These are phyloP conservation scores for Acanthosepion lycidas DNA, from an alignment of 2,888 invertebrate species.

Conservation along the genomic window DNA sequence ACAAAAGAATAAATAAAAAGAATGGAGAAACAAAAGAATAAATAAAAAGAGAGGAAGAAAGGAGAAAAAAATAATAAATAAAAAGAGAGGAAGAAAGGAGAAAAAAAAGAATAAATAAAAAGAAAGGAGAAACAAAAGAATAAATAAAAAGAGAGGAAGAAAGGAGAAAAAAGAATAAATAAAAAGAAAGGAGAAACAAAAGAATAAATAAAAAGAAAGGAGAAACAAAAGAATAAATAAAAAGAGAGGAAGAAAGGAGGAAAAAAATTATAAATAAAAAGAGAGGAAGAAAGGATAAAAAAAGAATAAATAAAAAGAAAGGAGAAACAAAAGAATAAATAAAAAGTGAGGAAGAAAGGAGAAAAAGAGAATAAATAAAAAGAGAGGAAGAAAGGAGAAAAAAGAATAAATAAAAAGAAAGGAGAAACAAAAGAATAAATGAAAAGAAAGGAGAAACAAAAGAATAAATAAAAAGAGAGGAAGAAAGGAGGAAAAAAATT, in stretches of 20 bases:
- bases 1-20: too few species aligned
- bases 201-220: not conserved
- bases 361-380: not conserved
- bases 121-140: too few species aligned
- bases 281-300: not conserved
- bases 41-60: too few species aligned
- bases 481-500: too few species aligned
- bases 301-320: not conserved
- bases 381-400: not conserved
- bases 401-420: not conserved
- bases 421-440: not conserved
- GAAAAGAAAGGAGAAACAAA: not conserved
- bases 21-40: too few species aligned
- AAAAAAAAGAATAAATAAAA: too few species aligned
- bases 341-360: not conserved
- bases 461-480: not conserved
- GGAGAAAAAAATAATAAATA: too few species aligned
- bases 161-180: not conserved
- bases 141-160: too few species aligned
- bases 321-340: not conserved
- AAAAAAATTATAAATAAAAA: not conserved
- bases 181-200: not conserved
- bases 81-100: too few species aligned
- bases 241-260: not conserved
- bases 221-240: not conserved